Base-by-base conservation (phyloP, 1,140 invertebrate species). In the Nephila pilipes region DNA sequence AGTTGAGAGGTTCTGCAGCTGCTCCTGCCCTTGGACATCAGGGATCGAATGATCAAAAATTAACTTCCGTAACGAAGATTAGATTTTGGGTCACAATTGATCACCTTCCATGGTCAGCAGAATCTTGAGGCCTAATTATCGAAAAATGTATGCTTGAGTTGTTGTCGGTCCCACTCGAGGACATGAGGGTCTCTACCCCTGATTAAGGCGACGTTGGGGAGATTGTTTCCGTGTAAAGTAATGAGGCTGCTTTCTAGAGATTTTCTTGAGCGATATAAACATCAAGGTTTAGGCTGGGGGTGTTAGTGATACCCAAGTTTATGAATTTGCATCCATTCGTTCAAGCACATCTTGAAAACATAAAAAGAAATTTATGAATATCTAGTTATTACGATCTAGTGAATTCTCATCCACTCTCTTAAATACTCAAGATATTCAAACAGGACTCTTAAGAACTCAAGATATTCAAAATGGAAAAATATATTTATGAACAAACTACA, bases 21-120 rank as follows among this genome's bases (percentile, higher is more conserved):
- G 85, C 85, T 87, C 32, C 55, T n/a, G 83, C 83, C 83, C n/a
- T 54, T 60, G 87, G 58, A 69, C 58, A 65, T 69, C 29, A 36
- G 83, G 83, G 25, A 57, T 85, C 32, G 60, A 88, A 22, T 69
- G 63, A 69, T 69, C 58, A 88, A 88, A 88, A 88, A 69, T 88
- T 88, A 88, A 69, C 87, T 88, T 65, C n/a, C 79, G 22, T 29
- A 8, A 12, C 29, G 32, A 29, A 46, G 36, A 88, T 69, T 69
- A 69, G 87, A 55, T 54, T 69, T 18, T 25, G 87, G 63, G 83
- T 69, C 65, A 54, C 79, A 65, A 69, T 88, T 88, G 58, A 88
- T 88, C 63, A 88, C 63, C 29, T 22, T 22, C 38, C 22, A 2
- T 88, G 87, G 87, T 88, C 87, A 88, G 36, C 36, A 57, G n/a